A percentile compares a stretch with the other conserved stretches of the same genome.
Evolutionary conservation across 2,797 vertebrate species (phyloP).

Genomic region (Anguilla pacifica): DNA sequence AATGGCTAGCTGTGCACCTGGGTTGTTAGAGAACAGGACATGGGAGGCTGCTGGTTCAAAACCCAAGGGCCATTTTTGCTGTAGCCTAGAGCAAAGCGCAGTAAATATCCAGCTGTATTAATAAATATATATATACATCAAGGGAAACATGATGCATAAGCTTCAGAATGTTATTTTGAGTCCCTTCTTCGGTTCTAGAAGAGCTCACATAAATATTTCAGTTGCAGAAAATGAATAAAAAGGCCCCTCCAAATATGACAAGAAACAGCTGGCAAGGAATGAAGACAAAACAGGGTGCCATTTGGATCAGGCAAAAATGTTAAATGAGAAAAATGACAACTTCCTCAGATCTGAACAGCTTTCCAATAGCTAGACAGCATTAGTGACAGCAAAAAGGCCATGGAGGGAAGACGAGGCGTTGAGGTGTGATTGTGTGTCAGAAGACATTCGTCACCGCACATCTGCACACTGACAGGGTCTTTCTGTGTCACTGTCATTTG

Average conservation of each 20-base stretch:
- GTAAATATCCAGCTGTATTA: background rate
- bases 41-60: background rate
- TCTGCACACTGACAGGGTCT: background rate
- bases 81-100: background rate
- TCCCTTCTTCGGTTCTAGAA: background rate
- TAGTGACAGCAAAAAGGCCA: background rate
- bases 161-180: background rate
- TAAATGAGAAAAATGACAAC: slow-evolving; percentile 12
- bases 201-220: background rate
- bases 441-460: background rate
- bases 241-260: background rate
- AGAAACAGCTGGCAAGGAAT: background rate
- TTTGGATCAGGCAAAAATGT: slow-evolving; percentile 8
- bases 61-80: background rate
- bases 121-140: background rate
- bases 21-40: background rate
- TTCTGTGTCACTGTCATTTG: background rate
- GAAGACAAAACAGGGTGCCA: background rate
- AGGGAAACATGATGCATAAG: background rate
- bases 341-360: background rate
- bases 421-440: slow-evolving; percentile 14
- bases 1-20: background rate
- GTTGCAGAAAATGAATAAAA: background rate
- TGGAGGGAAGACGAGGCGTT: background rate
- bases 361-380: background rate